Evolutionary conservation across 2,888 invertebrate genomes (phyloP), one percentile per base, ranked within the genome.

Genomic region (Diarsia mendica): DNA sequence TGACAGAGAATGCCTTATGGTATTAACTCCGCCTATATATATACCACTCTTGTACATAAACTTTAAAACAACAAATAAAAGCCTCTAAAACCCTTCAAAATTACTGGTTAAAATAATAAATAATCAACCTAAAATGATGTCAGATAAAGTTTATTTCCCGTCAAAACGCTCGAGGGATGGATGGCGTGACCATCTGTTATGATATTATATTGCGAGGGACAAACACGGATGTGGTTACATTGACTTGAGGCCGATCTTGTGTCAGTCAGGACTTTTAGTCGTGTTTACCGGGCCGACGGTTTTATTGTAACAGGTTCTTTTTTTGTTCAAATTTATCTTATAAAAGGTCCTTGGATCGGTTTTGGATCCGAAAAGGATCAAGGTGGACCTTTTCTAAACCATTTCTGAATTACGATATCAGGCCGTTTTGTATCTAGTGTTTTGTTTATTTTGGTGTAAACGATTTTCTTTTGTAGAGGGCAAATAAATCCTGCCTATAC

Each of bases 151-250:
- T 64, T 70, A 10, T 33, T 58, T 66, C 13, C 18, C 11, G 51
- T 66, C 44, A 53, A 20, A 67, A 48, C 48, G 28, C 39, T 49
- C 23, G 49, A 79, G 46, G 78, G 58, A 67, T 51, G 78, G 58
- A 67, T 51, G 15, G 55, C 67, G 73, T 53, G 48, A 63, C 79
- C 82, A 85, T 84, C 85, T 80, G 86, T 82, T 75, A 68, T 53
- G 49, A 81, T 83, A 85, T 82, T 72, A 82, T 70, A 70, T 79
- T 68, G 44, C 79, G 66, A 72, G 66, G 75, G 77, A 60, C 60
- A 78, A 77, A 71, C 72, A 70, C 68, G 78, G 85, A 83, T 85
- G 75, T 78, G 83, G 79, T 68, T 68, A 82, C 81, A 82, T 82
- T 68, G 64, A n/a, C 61, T 53, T 53, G 60, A 48, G 33, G 55